Percentiles rank a stretch among this genome's conserved stretches.
These are phyloP conservation scores for Chrysolina americana DNA, from an alignment of 2,888 invertebrate genomes.

Conservation along the genomic window DNA sequence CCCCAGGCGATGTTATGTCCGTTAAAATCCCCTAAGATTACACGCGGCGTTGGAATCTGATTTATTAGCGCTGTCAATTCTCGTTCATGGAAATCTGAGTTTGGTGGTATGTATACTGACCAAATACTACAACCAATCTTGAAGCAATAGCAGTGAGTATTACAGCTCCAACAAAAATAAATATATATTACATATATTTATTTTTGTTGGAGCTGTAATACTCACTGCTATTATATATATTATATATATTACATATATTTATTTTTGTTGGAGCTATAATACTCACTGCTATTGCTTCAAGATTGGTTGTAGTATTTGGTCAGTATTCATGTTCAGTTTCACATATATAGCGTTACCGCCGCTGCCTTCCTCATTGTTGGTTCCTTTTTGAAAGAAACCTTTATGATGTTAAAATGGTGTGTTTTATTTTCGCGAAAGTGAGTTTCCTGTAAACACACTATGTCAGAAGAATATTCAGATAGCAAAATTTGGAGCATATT, in stretches of 20 bases:
- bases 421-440: no score
- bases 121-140: conserved; percentile 20
- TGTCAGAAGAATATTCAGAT: no score
- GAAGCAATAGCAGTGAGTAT: conserved; percentile 25
- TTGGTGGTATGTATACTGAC: conserved; percentile 9
- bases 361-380: no score
- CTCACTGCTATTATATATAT: conserved; percentile 24
- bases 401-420: no score
- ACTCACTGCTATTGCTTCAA: conserved; percentile 25
- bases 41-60: conserved; percentile 15
- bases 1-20: conserved; percentile 24
- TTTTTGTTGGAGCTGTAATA: conserved; percentile 2
- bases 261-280: conserved; percentile 6
- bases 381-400: no score
- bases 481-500: no score
- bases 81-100: conserved; percentile 7
- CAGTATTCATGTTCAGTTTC: conserved; percentile 16
- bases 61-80: not conserved
- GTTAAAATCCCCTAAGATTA: conserved; percentile 15
- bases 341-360: not conserved
- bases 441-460: no score
- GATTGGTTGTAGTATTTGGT: conserved; percentile 17
- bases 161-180: conserved; percentile 3
- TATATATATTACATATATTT: conserved; percentile 21
- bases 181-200: conserved; percentile 17